phyloP scores from a whole-genome alignment of 2,888 invertebrate genomes.

The Chrysotoxum bicinctum region DNA sequence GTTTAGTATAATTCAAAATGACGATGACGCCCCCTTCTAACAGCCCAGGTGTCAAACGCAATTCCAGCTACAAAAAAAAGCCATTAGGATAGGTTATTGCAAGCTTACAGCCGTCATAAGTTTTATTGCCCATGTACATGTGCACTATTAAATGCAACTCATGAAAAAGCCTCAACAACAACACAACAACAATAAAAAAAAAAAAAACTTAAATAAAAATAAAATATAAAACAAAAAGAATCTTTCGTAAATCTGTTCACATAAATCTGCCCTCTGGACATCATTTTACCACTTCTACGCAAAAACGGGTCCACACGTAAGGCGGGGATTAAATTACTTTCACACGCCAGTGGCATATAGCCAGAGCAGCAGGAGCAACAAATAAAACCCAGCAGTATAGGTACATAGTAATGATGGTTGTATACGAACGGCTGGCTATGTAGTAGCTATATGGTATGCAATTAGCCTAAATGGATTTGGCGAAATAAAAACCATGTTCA shows the following conservation, averaged over 20 bases:
- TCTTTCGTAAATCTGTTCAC: conserved; percentile 52
- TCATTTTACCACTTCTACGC: conserved; percentile 20
- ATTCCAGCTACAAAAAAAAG: conserved; percentile 46
- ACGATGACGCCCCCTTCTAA: conserved; percentile 17
- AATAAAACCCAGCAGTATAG: not conserved
- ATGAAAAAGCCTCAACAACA: conserved; percentile 40
- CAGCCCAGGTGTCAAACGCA: conserved; percentile 64
- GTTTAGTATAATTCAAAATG: conserved; percentile 5
- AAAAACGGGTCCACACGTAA: conserved; percentile 33
- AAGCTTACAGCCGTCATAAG: conserved; percentile 43
- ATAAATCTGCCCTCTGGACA: conserved; percentile 62
- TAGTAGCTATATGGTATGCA: conserved; percentile 50
- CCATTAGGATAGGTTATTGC: conserved; percentile 60
- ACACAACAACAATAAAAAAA: conserved; percentile 1
- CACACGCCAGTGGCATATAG: conserved; percentile 50
- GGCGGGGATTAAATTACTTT: conserved; percentile 63
- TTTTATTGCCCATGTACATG: conserved; percentile 59
- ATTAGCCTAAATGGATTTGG: conserved; percentile 71
- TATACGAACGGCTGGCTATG: conserved; percentile 10
- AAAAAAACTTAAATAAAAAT: conserved; percentile 15
- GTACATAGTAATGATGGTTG: conserved; percentile 25
- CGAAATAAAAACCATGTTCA: conserved; percentile 68
- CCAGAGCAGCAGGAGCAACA: conserved; percentile 19
- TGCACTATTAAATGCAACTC: conserved; percentile 67
- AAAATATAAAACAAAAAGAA: conserved; percentile 25